phyloP scores from a whole-genome alignment of 2,888 invertebrate genomes.

The Phymatocera aterrima region DNA sequence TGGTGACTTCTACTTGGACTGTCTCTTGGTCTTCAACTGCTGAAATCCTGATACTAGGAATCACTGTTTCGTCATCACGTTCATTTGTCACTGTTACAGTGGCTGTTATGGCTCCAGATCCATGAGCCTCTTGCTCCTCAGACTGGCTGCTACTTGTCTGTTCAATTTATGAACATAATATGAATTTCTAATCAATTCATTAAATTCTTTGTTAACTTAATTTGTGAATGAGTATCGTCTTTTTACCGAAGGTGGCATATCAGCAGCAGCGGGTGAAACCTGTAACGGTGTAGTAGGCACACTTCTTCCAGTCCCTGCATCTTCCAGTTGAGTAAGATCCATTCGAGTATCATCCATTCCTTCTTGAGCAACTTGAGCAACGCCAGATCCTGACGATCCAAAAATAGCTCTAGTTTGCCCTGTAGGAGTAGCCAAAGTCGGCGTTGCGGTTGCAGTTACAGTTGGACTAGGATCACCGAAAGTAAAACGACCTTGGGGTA shows the following conservation, averaged over 20 bases:
- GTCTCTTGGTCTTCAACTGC: constrained; percentile 64
- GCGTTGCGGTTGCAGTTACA: constrained; percentile 65
- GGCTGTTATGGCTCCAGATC: constrained; percentile 61
- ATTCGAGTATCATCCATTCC: constrained; percentile 86
- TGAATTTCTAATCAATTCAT: constrained; percentile 13
- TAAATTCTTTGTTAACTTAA: constrained; percentile 29
- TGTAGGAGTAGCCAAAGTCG: constrained; percentile 59
- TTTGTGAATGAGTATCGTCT: constrained; percentile 10
- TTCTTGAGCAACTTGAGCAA: constrained; percentile 78
- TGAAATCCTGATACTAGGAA: constrained; percentile 62
- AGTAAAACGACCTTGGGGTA: constrained; percentile 81
- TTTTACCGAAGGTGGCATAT: constrained; percentile 66
- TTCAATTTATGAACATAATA: background rate
- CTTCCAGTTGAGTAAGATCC: constrained; percentile 81
- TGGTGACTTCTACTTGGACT: constrained; percentile 61
- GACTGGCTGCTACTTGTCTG: constrained; percentile 65
- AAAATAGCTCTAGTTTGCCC: constrained; percentile 62
- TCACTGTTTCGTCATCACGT: constrained; percentile 60
- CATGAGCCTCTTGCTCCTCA: constrained; percentile 66
- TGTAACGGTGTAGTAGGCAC: constrained; percentile 83
- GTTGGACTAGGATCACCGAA: constrained; percentile 78
- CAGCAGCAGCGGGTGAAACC: constrained; percentile 77
- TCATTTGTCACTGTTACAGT: constrained; percentile 62
- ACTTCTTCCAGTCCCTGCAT: constrained; percentile 80
- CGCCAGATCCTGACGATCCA: constrained; percentile 64